Conservation (phyloP, 2,113 vertebrate species). For the Bolborhynchus lineola region DNA sequence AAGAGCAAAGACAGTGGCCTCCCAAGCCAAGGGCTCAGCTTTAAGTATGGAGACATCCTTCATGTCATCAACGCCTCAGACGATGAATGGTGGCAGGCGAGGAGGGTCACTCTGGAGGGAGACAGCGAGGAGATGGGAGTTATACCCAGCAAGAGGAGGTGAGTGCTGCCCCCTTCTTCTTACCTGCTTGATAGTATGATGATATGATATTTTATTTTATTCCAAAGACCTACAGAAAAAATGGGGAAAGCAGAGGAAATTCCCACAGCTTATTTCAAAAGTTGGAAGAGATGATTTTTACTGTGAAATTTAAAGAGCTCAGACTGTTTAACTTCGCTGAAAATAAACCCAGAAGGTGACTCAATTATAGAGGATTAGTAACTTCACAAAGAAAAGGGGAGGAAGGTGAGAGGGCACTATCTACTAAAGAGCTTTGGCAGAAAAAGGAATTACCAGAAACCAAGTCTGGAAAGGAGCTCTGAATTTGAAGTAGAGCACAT, state of each 20-base stretch:
- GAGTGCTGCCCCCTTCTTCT: not conserved
- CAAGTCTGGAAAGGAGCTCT: not conserved
- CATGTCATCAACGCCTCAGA: conserved; percentile 96
- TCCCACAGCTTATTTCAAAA: not conserved
- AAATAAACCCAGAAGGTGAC: not conserved
- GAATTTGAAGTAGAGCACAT: not conserved
- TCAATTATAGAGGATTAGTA: not conserved
- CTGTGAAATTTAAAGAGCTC: not conserved
- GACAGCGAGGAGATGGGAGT: conserved; percentile 98
- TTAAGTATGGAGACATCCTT: conserved; percentile 93
- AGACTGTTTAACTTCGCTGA: not conserved
- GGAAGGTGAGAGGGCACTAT: not conserved
- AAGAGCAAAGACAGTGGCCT: conserved; percentile 95
- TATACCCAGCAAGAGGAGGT: conserved; percentile 96
- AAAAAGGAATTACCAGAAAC: not conserved
- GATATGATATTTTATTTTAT: not conserved
- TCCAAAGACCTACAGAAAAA: not conserved
- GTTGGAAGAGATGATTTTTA: not conserved
- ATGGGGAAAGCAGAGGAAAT: not conserved
- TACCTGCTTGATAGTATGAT: not conserved
- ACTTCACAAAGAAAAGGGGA: not conserved
- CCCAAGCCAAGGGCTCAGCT: conserved; percentile 96
- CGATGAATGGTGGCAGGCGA: conserved; percentile 97
- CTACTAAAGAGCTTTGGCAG: not conserved
- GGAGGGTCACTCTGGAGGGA: conserved; percentile 87